phyloP scores from a whole-genome alignment of 2,113 vertebrate genomes.

The Sialia sialis region DNA sequence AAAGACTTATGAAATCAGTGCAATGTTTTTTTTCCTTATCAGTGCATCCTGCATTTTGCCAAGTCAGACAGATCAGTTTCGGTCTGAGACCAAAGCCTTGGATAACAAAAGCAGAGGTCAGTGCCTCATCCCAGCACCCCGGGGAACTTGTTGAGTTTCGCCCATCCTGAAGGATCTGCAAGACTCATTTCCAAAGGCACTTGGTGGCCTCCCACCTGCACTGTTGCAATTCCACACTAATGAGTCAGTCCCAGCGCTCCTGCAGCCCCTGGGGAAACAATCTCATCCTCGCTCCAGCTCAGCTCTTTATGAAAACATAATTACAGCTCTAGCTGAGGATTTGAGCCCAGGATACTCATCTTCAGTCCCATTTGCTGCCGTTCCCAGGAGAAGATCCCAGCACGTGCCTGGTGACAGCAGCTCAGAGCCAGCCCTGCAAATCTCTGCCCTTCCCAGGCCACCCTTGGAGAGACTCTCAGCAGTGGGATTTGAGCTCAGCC shows the following conservation, averaged over 20 bases:
- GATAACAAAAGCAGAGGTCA: not conserved
- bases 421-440: not conserved
- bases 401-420: not conserved
- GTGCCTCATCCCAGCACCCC: not conserved
- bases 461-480: not conserved
- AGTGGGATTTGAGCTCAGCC: not conserved
- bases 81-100: not conserved
- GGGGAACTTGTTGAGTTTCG: not conserved
- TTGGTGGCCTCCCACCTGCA: not conserved
- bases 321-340: constrained; percentile 1
- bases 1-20: not conserved
- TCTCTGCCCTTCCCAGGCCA: not conserved
- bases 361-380: not conserved
- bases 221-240: not conserved
- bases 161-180: not conserved
- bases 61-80: not conserved
- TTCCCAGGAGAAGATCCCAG: not conserved
- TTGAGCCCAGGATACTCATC: not conserved
- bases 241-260: not conserved
- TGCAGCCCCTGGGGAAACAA: not conserved
- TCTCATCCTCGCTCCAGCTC: not conserved
- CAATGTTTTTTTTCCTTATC: not conserved
- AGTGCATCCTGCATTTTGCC: not conserved
- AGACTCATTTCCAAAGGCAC: not conserved
- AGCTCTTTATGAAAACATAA: not conserved